Base-by-base conservation (phyloP, 2,113 vertebrate species). In the Alethe castanea region DNA sequence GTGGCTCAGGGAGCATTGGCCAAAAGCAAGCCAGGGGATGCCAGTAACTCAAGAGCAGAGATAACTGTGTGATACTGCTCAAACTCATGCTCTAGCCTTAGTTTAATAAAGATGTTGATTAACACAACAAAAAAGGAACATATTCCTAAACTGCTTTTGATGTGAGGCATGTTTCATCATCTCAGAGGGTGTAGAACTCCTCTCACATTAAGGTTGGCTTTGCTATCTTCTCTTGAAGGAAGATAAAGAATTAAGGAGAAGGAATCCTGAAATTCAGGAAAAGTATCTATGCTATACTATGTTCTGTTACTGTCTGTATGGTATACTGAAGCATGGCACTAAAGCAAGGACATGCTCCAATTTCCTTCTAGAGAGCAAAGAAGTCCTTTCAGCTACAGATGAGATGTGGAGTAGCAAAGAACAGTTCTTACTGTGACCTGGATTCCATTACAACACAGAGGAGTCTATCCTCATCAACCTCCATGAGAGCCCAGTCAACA, bases 241-340 rank as follows among this genome's bases (percentile, higher is more conserved):
- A 48, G 71, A 62, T 48, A 16, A 69, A 56, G 20, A 61, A 84
- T 12, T 64, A 74, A 78, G 52, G n/a, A 90, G 70, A 70, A 94
- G 18, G 38, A 42, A 59, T n/a, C 13, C 35, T 71, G n/a, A 81
- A 85, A 87, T 64, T 36, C 56, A 84, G 56, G 40, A 83, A 56
- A 14, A 83, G 2, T 35, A 78, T 48, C n/a, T 71, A 8, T 64
- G 60, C 40, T 42, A 7, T 19, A 16, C 29, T 65, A 57, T 36
- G 11, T 35, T 80, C 56, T 83, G 19, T 45, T 40, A 31, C 24
- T 54, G 24, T 28, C 54, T 83, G 31, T 28, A 44, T 0, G 0
- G 9, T 35, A 65, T 0, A 1, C 3, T 36, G 48, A 84, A 71
- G 44, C 12, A 56, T 0, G 2, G 40, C 1, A 1, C 72, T 72